Conservation (phyloP, 1,140 invertebrate species). For the Microplitis demolitor region DNA sequence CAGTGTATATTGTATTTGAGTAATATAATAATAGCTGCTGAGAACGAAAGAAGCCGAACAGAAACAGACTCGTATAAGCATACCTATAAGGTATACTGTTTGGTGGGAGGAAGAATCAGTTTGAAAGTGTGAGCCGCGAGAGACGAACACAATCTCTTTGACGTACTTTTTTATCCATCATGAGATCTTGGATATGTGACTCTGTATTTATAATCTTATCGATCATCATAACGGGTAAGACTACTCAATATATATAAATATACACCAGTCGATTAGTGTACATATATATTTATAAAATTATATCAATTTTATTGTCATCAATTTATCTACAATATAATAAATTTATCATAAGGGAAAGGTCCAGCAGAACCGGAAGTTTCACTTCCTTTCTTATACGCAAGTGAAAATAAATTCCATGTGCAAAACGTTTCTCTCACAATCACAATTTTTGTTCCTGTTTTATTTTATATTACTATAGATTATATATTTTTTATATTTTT, state of each 20-base stretch:
- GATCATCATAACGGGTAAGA: slow-evolving; percentile 31
- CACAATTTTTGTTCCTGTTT: too few species aligned
- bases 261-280: not conserved
- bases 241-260: too few species aligned
- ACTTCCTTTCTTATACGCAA: slow-evolving; percentile 42
- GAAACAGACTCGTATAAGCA: slow-evolving; percentile 30
- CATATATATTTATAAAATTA: not conserved
- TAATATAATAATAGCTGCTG: slow-evolving; percentile 24
- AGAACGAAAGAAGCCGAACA: slow-evolving; percentile 12
- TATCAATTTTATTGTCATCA: not conserved
- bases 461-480: not conserved
- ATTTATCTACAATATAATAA: not conserved
- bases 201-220: slow-evolving; percentile 23
- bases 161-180: slow-evolving; percentile 29
- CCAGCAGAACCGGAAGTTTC: slow-evolving; percentile 41
- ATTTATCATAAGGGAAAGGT: slow-evolving; percentile 18
- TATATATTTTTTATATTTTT: not conserved
- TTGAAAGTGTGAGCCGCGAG: slow-evolving; percentile 50
- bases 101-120: slow-evolving; percentile 47
- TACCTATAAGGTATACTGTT: slow-evolving; percentile 44
- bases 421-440: too few species aligned
- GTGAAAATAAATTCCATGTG: slow-evolving; percentile 30
- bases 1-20: not conserved
- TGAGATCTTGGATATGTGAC: slow-evolving; percentile 29
- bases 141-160: slow-evolving; percentile 27